Evolutionary conservation across 2,113 vertebrate genomes (phyloP), one percentile per base, ranked within the genome.

Genomic region (Limanda limanda): DNA sequence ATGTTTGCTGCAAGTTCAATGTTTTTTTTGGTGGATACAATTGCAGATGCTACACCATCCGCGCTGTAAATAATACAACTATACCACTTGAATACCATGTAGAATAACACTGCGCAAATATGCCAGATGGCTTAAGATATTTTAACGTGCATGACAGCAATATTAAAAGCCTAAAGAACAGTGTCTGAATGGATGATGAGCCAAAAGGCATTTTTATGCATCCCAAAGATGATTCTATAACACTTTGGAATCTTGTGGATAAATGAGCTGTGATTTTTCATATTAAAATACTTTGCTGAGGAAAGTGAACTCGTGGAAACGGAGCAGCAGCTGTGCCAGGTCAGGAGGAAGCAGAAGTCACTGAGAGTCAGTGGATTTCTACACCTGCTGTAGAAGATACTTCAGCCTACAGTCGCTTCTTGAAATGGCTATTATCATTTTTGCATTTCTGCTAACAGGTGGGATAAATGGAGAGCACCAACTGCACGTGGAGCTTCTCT

Each of bases 111-210:
- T 74, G 79, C 76, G 75, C 68, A 86, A 76, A 86, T 76, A n/a
- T 17, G 20, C 55, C 74, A 87, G 84, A 78, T 89, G 71, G 64
- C 73, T 78, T 75, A 35, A 76, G 61, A 80, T 85, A 75, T 85
- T 79, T 68, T 56, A 58, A 54, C 2, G 10, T 62, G 61, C 72
- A 82, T 79, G 73, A 74, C 45, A 59, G 62, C 25, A 72, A 72
- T 78, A 68, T 69, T 69, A 81, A 78, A 61, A 48, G 15, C 45
- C 13, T 42, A 3, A 48, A 60, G 35, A 68, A 67, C 59, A 48
- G n/a, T 31, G 14, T 63, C 52, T n/a, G 69, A 60, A 73, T 75
- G 17, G 65, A 57, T 60, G 21, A 77, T 74, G 42, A 58, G 40
- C 66, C 6, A 63, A 63, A 68, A 58, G 21, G 13, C 2, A 6